A percentile compares a stretch with the other conserved stretches of the same genome.
These are phyloP conservation scores for Chionis minor DNA, from an alignment of 2,113 vertebrate species.

Conservation along the genomic window DNA sequence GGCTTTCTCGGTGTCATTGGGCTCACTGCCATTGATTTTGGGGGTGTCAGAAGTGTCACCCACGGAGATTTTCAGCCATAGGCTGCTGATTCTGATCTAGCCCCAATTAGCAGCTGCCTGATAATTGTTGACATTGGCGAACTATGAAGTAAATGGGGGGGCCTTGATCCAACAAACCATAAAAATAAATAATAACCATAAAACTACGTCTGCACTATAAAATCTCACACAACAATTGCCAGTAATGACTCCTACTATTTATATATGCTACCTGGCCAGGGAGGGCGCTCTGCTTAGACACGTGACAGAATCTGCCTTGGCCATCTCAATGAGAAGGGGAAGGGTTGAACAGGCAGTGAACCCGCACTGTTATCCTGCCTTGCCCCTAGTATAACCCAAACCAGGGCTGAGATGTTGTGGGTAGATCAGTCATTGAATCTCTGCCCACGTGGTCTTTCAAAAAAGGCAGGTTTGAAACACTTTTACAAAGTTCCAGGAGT, in stretches of 20 bases:
- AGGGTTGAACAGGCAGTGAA: neutral
- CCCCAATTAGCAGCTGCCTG: constrained; percentile 52
- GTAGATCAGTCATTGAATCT: neutral
- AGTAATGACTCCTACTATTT: neutral
- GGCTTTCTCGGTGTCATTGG: neutral
- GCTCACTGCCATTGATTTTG: neutral
- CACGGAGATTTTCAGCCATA: neutral
- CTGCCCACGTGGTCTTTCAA: neutral
- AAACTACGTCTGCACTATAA: neutral
- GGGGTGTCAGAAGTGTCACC: constrained; percentile 40
- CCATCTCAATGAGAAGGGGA: neutral
- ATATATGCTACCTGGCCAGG: neutral
- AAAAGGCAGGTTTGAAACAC: neutral
- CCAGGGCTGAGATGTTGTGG: neutral
- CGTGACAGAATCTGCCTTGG: neutral
- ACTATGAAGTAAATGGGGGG: neutral
- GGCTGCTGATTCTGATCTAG: neutral
- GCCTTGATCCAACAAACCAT: constrained; percentile 23
- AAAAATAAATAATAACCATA: constrained; percentile 66
- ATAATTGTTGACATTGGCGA: constrained; percentile 55
- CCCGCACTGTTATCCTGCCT: neutral
- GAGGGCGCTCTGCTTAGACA: neutral
- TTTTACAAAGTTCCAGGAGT: neutral
- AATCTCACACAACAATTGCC: neutral
- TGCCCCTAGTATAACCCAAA: neutral